Evolutionary conservation across 2,888 invertebrate species (phyloP), one percentile per base, ranked within the genome.

Genomic region (Metallyticus violacea): DNA sequence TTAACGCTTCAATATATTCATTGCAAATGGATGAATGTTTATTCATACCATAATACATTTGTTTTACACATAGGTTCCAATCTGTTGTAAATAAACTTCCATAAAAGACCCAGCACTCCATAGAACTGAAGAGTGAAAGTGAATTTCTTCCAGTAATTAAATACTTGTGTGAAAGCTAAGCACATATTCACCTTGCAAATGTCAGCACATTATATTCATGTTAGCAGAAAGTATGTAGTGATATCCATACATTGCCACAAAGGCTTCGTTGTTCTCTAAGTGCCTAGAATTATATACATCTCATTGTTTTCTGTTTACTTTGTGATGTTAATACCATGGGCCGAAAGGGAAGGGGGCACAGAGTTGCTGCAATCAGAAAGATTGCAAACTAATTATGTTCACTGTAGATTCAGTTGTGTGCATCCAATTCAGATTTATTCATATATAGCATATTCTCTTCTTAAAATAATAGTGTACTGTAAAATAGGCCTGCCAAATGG

Each of bases 191-290:
- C 40, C 40, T 3, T 15, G 40, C 40, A n/a, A n/a, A n/a, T n/a
- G n/a, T n/a, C n/a, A 62, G 40, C 40, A 62, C 40, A 62, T 62
- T 62, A 62, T 62, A 15, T 62, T 15, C 40, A 62, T 62, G 40
- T 62, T 62, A 62, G 40, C 15, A 62, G 22, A 2, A 62, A 62
- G 40, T 62, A 15, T 62, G 40, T 62, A 62, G 40, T 62, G 40
- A 85, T 87, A 85, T 87, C 85, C 86, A 87, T 86, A 85, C 27
- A 86, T 81, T 87, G 84, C 80, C 87, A 84, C 77, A 85, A 86
- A 81, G 86, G 87, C 86, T 87, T 83, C 62, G 82, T 85, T 86
- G 87, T 87, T 86, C 87, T 87, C 86, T 86, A 87, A 88, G 86
- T 88, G 87, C 86, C 87, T 87, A 87, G 86, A 86, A 86, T 86